A percentile compares a stretch with the other conserved stretches of the same genome.
These are phyloP conservation scores for Hirundichthys speculiger DNA, from an alignment of 2,113 vertebrate species.

Conservation along the genomic window DNA sequence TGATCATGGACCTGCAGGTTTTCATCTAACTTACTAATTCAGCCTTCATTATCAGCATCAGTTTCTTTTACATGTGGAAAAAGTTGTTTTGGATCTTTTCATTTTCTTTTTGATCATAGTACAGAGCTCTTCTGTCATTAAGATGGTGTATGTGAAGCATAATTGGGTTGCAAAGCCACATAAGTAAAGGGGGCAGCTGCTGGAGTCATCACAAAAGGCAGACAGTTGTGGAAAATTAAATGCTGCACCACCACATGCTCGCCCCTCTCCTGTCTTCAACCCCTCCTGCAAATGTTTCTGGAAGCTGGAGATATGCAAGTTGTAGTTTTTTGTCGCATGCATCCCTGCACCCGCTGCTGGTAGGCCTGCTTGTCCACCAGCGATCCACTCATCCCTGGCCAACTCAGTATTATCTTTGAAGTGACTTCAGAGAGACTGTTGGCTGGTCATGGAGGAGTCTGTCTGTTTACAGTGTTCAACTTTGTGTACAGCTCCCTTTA, in stretches of 20 bases:
- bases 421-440: constrained; percentile 68
- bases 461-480: constrained; percentile 33
- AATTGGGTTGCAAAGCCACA: constrained; percentile 58
- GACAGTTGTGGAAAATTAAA: constrained; percentile 69
- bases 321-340: not conserved
- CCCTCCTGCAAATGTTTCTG: constrained; percentile 1
- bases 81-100: constrained; percentile 14
- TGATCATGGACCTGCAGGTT: constrained; percentile 17
- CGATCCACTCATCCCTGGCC: constrained; percentile 61
- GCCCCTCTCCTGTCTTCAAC: constrained; percentile 41
- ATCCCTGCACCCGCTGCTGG: not conserved
- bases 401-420: constrained; percentile 77
- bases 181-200: constrained; percentile 62
- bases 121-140: constrained; percentile 28
- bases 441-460: constrained; percentile 24
- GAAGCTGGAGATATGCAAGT: not conserved
- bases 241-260: constrained; percentile 27
- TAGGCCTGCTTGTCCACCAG: constrained; percentile 60
- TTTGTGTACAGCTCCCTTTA: constrained; percentile 17
- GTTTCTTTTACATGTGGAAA: not conserved
- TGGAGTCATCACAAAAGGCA: constrained; percentile 66
- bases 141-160: constrained; percentile 17
- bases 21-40: constrained; percentile 1
- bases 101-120: constrained; percentile 40
- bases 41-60: constrained; percentile 22